Evolutionary conservation across 2,888 invertebrate genomes (phyloP).

Genomic region (Celastrina argiolus): DNA sequence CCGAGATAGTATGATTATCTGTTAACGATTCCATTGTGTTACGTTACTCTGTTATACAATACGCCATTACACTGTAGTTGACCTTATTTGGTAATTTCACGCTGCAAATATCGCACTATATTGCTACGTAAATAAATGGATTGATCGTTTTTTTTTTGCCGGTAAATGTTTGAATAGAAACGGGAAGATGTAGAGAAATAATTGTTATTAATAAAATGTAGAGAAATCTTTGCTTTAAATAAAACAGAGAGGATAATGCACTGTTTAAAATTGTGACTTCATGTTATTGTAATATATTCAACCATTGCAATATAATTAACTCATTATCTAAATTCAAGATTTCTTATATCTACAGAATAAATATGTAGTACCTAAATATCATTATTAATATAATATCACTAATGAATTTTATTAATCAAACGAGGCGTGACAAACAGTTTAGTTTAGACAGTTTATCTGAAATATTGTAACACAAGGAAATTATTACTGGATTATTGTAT

Average conservation of each 20-base stretch:
- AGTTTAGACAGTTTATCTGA: neutral
- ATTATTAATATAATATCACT: neutral
- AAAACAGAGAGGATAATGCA: neutral
- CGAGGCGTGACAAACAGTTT: neutral
- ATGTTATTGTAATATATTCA: neutral
- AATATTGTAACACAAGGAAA: slow-evolving; percentile 11
- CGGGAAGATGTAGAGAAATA: neutral
- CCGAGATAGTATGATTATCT: slow-evolving; percentile 20
- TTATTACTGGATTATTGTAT: neutral
- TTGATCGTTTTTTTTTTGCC: neutral
- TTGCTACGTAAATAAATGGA: neutral
- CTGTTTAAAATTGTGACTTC: neutral
- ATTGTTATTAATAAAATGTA: neutral
- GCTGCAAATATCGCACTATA: slow-evolving; percentile 8
- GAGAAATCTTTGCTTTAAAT: neutral
- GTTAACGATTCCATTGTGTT: slow-evolving; percentile 22
- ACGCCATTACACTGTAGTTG: neutral
- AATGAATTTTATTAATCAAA: slow-evolving; percentile 4
- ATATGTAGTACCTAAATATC: neutral
- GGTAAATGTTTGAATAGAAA: neutral
- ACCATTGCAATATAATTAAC: neutral
- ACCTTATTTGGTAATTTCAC: slow-evolving; percentile 10
- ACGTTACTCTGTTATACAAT: slow-evolving; percentile 21
- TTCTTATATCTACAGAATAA: no score
- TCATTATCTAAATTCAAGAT: neutral